Conservation (phyloP, 2,113 vertebrate species). For the Opisthocomus hoazin region DNA sequence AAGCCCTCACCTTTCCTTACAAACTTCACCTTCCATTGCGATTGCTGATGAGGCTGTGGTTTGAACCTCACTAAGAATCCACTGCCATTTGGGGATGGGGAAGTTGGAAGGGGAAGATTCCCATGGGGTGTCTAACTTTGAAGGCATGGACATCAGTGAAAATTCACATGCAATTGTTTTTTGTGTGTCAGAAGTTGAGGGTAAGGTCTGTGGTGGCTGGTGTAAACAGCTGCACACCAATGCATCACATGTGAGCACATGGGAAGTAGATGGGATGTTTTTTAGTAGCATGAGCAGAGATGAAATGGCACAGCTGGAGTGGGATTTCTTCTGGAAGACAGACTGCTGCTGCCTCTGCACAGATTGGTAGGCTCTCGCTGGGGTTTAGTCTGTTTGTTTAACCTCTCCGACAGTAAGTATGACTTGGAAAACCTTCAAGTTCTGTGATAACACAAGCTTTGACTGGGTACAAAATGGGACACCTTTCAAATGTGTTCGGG, state of each 20-base stretch:
- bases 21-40: neutral
- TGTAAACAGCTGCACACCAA: neutral
- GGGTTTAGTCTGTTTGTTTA: neutral
- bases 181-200: neutral
- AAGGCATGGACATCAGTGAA: neutral
- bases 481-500: neutral
- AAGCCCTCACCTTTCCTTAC: neutral
- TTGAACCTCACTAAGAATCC: neutral
- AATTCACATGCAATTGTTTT: neutral
- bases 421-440: neutral
- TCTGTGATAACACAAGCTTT: neutral
- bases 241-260: neutral
- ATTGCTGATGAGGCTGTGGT: neutral
- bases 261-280: neutral
- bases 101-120: neutral
- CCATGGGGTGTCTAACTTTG: neutral
- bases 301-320: neutral
- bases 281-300: neutral
- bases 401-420: neutral
- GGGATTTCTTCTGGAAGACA: neutral
- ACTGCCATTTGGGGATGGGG: neutral
- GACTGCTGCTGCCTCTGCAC: neutral
- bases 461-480: neutral
- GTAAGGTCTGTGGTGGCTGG: neutral
- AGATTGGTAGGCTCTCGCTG: neutral